Evolutionary conservation across 2,888 invertebrate genomes (phyloP).

Genomic region (Hesperia comma): DNA sequence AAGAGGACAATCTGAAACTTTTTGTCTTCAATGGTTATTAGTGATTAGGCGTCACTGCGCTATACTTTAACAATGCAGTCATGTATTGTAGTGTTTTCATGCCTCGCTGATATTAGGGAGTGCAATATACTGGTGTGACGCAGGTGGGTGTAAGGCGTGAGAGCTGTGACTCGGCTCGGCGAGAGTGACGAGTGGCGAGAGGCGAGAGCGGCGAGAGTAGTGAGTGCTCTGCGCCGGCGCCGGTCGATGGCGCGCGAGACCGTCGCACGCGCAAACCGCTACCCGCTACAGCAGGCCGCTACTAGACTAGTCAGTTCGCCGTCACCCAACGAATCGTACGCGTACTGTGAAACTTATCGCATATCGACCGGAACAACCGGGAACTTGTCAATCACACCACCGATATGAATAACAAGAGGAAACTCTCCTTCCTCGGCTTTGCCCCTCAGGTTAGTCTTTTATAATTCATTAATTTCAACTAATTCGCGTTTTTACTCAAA

Average conservation of each 20-base stretch:
- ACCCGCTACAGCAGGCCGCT: conserved; percentile 7
- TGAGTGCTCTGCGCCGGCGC: conserved; percentile 12
- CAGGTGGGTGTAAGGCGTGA: conserved; percentile 33
- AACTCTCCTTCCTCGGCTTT: conserved; percentile 90
- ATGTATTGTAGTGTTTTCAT: no score
- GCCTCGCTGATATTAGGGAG: no score
- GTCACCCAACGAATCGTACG: conserved; percentile 47
- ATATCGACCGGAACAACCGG: conserved; percentile 24
- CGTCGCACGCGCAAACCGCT: conserved; percentile 30
- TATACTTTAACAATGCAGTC: no score
- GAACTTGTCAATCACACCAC: conserved; percentile 5
- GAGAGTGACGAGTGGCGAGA: conserved; percentile 10
- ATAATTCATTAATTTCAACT: neutral
- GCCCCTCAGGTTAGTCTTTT: conserved; percentile 82
- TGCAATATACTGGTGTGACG: conserved; percentile 11
- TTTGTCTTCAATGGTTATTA: no score
- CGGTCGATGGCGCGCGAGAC: neutral
- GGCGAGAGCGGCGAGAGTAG: conserved; percentile 12
- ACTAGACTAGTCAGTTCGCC: conserved; percentile 48
- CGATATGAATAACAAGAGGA: conserved; percentile 84
- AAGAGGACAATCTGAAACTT: no score
- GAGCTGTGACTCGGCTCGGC: conserved; percentile 21
- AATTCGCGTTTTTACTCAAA: no score
- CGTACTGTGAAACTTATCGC: conserved; percentile 40
- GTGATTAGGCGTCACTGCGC: no score